Percentiles rank a stretch among this genome's conserved stretches.
These are phyloP conservation scores for Sphyrna mokarran DNA, from an alignment of 2,113 vertebrate species.

Conservation along the genomic window DNA sequence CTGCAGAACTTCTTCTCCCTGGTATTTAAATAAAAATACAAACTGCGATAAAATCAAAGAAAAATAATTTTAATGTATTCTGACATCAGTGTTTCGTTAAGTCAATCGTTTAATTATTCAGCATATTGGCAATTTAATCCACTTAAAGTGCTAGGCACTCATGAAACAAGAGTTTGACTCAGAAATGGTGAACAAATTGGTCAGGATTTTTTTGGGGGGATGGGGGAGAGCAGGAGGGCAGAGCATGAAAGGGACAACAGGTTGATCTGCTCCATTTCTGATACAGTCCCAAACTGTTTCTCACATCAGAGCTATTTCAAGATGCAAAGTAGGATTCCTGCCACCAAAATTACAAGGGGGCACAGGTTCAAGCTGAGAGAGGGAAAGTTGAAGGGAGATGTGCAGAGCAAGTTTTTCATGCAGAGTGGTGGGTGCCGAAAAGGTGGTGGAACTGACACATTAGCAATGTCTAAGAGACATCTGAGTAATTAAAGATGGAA, in stretches of 20 bases:
- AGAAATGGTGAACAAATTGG: background rate
- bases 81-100: constrained; percentile 13
- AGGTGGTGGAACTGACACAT: too few relatives aligned
- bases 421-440: too few relatives aligned
- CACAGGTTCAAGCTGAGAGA: too few relatives aligned
- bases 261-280: background rate
- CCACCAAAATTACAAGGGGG: background rate
- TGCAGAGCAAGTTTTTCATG: too few relatives aligned
- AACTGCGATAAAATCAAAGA: constrained; percentile 8
- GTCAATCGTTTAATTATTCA: constrained; percentile 29
- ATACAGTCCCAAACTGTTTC: background rate
- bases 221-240: background rate
- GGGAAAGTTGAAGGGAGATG: too few relatives aligned
- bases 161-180: constrained; percentile 5
- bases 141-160: constrained; percentile 12
- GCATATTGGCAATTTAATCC: constrained; percentile 7
- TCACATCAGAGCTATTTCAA: background rate
- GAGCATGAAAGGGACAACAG: background rate
- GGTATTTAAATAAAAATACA: background rate
- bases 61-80: constrained; percentile 18
- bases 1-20: background rate
- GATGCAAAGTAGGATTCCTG: background rate
- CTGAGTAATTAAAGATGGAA: too few relatives aligned
- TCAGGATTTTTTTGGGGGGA: background rate
- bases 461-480: too few relatives aligned